These are phyloP conservation scores for Procavia capensis DNA, from an alignment of 2,113 vertebrate genomes.

Conservation along the genomic window DNA sequence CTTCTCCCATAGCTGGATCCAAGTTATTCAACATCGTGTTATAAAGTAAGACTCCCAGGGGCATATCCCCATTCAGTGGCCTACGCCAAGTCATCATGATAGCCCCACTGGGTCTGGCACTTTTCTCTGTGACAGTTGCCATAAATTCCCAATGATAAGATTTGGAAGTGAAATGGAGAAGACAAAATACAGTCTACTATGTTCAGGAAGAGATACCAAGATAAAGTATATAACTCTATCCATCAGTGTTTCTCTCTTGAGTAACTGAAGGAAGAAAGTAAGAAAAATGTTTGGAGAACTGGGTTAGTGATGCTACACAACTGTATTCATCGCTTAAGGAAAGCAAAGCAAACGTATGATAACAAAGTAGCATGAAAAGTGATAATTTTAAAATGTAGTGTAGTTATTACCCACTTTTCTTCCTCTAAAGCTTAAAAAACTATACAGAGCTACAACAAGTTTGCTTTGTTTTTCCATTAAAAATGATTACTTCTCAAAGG, in stretches of 20 bases:
- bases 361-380: background rate
- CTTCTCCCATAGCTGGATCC: background rate
- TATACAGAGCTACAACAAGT: background rate
- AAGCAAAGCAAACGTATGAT: background rate
- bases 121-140: conserved; percentile 59
- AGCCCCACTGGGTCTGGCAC: conserved; percentile 58
- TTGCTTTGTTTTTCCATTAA: background rate
- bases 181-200: conserved; percentile 34
- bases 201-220: conserved; percentile 64
- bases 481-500: conserved; percentile 25
- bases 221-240: conserved; percentile 59
- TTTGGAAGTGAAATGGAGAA: conserved; percentile 39
- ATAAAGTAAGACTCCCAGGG: background rate
- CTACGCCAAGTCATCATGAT: conserved; percentile 68
- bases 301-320: background rate
- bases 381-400: background rate
- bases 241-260: conserved; percentile 70
- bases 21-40: conserved; percentile 30
- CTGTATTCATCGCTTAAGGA: background rate
- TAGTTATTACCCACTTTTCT: background rate
- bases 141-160: conserved; percentile 75
- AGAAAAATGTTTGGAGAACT: background rate
- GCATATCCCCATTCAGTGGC: background rate
- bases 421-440: background rate
- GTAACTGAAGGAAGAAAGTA: conserved; percentile 68